These are phyloP conservation scores for Erebia ligea DNA, from an alignment of 2,888 invertebrate genomes.

Conservation along the genomic window DNA sequence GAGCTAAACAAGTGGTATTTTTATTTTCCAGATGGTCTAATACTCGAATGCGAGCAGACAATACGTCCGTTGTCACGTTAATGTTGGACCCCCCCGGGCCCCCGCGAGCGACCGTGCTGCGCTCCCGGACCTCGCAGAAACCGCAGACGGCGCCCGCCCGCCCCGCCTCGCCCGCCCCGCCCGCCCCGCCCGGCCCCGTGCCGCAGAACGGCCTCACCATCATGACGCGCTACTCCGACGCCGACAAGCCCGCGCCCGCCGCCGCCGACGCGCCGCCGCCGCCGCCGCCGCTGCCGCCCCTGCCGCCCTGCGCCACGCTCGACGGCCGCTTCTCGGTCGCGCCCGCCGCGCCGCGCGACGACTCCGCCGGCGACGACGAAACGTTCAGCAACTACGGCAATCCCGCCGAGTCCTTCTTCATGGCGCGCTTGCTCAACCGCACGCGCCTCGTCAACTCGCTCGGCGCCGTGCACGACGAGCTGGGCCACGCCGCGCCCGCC, in stretches of 20 bases:
- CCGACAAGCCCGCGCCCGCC: conserved; percentile 53
- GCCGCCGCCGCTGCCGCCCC: conserved; percentile 57
- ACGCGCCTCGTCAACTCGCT: conserved; percentile 70
- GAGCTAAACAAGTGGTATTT: not conserved
- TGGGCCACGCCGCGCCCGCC: conserved; percentile 46
- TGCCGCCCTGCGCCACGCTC: conserved; percentile 66
- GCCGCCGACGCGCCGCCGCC: conserved; percentile 54
- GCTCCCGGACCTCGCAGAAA: conserved; percentile 60
- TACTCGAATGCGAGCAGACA: conserved; percentile 96
- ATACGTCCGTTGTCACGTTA: conserved; percentile 95
- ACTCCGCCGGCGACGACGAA: conserved; percentile 51
- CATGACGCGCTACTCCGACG: conserved; percentile 76
- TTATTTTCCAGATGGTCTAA: conserved; percentile 87
- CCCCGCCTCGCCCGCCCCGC: conserved; percentile 43
- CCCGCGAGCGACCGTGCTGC: conserved; percentile 86
- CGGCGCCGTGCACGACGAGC: conserved; percentile 69
- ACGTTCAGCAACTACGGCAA: conserved; percentile 72
- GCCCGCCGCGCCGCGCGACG: conserved; percentile 48
- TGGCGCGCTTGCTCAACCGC: conserved; percentile 71
- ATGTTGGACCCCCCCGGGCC: conserved; percentile 96
- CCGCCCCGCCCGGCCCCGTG: conserved; percentile 46
- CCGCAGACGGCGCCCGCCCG: conserved; percentile 43
- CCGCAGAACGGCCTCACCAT: conserved; percentile 77
- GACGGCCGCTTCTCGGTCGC: conserved; percentile 61
- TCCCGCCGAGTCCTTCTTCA: conserved; percentile 77